phyloP scores from a whole-genome alignment of 1,140 invertebrate genomes.

The Melitaea cinxia region DNA sequence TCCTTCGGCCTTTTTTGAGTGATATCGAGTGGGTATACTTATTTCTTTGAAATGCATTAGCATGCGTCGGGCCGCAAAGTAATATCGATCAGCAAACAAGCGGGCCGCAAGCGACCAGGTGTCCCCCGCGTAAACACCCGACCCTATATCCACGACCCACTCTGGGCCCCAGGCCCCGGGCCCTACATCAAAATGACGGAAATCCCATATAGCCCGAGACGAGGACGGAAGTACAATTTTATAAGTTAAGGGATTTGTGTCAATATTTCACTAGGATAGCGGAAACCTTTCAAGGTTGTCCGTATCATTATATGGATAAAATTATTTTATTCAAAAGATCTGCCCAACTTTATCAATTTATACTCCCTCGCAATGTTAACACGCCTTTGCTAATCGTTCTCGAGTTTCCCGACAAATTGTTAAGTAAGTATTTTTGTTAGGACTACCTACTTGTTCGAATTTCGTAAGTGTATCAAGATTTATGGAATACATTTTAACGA shows the following conservation, averaged over 20 bases:
- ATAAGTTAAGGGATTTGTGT: slow-evolving; percentile 81
- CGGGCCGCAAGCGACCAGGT: slow-evolving; percentile 46
- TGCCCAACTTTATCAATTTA: slow-evolving; percentile 69
- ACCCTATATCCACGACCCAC: slow-evolving; percentile 51
- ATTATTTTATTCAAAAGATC: slow-evolving; percentile 21
- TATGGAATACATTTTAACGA: slow-evolving; percentile 73
- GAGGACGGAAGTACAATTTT: slow-evolving; percentile 76
- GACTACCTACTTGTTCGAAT: slow-evolving; percentile 54
- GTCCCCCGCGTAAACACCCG: slow-evolving; percentile 54
- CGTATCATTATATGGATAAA: slow-evolving; percentile 29
- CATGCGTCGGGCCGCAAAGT: slow-evolving; percentile 45
- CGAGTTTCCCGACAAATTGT: slow-evolving; percentile 57
- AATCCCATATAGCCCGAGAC: slow-evolving; percentile 77
- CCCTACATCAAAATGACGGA: slow-evolving; percentile 79
- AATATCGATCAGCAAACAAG: slow-evolving; percentile 75
- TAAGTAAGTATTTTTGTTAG: slow-evolving; percentile 72
- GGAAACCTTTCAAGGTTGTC: slow-evolving; percentile 40
- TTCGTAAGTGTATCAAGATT: slow-evolving; percentile 68
- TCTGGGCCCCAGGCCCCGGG: slow-evolving; percentile 56
- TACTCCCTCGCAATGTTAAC: slow-evolving; percentile 42
- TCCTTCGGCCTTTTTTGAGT: not conserved
- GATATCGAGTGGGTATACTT: slow-evolving; percentile 36
- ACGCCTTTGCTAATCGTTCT: slow-evolving; percentile 58
- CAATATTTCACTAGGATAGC: slow-evolving; percentile 80
- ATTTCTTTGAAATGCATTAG: slow-evolving; percentile 55